These are phyloP conservation scores for Drosophila pegasa DNA, from an alignment of 2,888 invertebrate species.

Conservation along the genomic window DNA sequence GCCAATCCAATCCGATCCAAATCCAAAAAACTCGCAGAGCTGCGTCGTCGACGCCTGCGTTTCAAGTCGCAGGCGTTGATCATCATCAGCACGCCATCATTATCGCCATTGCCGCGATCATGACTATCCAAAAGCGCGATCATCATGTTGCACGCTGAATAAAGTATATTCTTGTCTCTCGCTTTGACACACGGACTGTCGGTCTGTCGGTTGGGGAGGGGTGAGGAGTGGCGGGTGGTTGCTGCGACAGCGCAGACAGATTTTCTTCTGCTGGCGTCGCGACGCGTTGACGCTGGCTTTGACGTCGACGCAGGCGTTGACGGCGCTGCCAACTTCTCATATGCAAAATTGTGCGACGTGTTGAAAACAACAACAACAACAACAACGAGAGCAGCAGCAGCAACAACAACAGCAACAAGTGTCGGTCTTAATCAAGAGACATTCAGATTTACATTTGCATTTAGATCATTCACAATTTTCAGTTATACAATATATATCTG, in stretches of 20 bases:
- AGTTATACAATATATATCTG: background rate
- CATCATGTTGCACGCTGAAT: constrained; percentile 51
- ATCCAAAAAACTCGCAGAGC: constrained; percentile 19
- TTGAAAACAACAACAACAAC: constrained; percentile 35
- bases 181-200: constrained; percentile 51
- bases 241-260: constrained; percentile 39
- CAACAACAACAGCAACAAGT: constrained; percentile 51
- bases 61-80: constrained; percentile 49
- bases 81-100: constrained; percentile 38
- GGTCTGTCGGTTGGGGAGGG: no score
- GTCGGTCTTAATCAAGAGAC: constrained; percentile 78
- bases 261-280: constrained; percentile 34
- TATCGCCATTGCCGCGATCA: constrained; percentile 31
- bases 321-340: constrained; percentile 38
- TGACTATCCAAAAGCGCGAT: constrained; percentile 18
- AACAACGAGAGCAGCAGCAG: constrained; percentile 34
- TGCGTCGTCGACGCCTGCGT: constrained; percentile 44
- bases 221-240: no score
- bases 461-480: constrained; percentile 9
- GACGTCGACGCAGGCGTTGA: constrained; percentile 7
- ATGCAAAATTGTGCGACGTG: constrained; percentile 60
- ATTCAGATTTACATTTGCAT: constrained; percentile 29
- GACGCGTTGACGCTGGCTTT: constrained; percentile 3
- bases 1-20: constrained; percentile 49
- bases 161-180: constrained; percentile 53